phyloP scores from a whole-genome alignment of 1,140 invertebrate species.

The Drosophila arawakana region DNA sequence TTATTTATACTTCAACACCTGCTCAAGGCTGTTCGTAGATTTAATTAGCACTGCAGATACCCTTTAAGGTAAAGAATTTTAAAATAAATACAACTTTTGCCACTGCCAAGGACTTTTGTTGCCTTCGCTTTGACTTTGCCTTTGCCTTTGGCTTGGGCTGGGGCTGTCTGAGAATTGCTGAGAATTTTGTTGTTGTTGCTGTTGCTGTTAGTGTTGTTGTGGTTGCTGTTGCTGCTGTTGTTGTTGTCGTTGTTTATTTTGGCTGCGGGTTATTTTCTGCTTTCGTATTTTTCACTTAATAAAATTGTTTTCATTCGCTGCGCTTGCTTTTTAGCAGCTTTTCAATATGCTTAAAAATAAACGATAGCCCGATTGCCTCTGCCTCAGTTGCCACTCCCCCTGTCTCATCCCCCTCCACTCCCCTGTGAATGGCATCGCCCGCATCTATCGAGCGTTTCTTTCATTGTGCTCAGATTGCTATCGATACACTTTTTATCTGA shows the following conservation, averaged over 20 bases:
- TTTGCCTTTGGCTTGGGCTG: conserved; percentile 39
- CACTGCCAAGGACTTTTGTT: conserved; percentile 75
- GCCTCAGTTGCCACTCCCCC: not conserved
- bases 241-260: conserved; percentile 74
- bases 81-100: conserved; percentile 45
- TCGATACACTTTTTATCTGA: conserved; percentile 68
- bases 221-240: conserved; percentile 15
- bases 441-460: conserved; percentile 18
- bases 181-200: conserved; percentile 38
- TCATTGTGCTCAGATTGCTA: conserved; percentile 67
- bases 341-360: conserved; percentile 83
- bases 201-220: conserved; percentile 51
- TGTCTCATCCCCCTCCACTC: not conserved
- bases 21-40: not conserved
- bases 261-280: conserved; percentile 77
- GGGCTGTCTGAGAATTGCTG: not conserved
- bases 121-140: conserved; percentile 50
- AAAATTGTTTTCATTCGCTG: conserved; percentile 79
- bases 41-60: conserved; percentile 3
- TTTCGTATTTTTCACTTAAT: conserved; percentile 81
- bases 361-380: conserved; percentile 43
- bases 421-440: not conserved
- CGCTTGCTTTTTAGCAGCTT: conserved; percentile 62
- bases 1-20: not conserved
- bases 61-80: not conserved